A percentile compares a stretch with the other conserved stretches of the same genome.
Evolutionary conservation across 1,140 invertebrate genomes (phyloP).

Genomic region (Platorchestia sp.): DNA sequence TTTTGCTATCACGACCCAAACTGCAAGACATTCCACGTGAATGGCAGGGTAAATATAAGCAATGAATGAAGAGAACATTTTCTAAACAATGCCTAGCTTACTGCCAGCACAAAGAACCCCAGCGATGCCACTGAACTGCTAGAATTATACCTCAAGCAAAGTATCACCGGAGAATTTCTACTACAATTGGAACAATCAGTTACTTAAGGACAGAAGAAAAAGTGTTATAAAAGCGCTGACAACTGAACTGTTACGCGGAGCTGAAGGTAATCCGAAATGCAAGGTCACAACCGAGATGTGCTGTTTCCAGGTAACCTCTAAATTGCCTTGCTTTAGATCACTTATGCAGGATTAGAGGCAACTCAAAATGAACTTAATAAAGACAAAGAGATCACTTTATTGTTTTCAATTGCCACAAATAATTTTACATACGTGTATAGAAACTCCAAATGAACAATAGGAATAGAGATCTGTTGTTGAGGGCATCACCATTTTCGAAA

Average conservation of each 20-base stretch:
- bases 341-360: neutral
- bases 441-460: neutral
- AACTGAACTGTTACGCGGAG: neutral
- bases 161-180: neutral
- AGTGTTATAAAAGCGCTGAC: neutral
- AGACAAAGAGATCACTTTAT: neutral
- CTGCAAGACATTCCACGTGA: neutral
- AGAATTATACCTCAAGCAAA: neutral
- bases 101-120: neutral
- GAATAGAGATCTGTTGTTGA: neutral
- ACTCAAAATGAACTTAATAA: neutral
- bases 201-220: neutral
- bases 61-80: neutral
- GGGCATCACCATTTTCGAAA: neutral
- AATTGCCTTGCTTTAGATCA: neutral
- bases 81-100: neutral
- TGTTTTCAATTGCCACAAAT: neutral
- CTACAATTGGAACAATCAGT: neutral
- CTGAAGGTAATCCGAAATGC: neutral
- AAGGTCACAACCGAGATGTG: neutral
- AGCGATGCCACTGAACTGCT: no score
- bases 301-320: neutral
- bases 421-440: neutral
- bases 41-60: neutral
- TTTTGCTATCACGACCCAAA: neutral